Evolutionary conservation across 2,888 invertebrate species (phyloP).

Genomic region (Nymphalis c-album): DNA sequence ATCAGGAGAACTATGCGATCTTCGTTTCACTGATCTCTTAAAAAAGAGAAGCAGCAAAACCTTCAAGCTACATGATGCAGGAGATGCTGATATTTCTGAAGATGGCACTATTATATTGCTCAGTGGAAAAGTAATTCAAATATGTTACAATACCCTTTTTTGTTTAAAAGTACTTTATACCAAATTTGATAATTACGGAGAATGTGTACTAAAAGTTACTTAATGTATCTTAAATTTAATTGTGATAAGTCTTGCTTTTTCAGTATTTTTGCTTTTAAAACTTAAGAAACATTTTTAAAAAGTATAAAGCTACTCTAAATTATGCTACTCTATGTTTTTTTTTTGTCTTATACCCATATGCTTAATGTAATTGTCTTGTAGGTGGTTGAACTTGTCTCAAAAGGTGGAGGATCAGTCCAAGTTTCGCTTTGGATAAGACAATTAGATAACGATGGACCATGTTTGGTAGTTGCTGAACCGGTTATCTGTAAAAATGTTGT

Average conservation of each 20-base stretch:
- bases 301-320: no score
- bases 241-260: no score
- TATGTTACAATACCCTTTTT: no score
- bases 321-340: no score
- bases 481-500: conserved; percentile 83
- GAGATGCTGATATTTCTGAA: conserved; percentile 76
- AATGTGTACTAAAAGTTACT: no score
- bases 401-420: conserved; percentile 79
- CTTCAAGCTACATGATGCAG: conserved; percentile 73
- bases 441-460: conserved; percentile 80
- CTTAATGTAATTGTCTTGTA: conserved; percentile 43
- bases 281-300: no score
- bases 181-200: no score
- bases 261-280: no score
- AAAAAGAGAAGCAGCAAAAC: conserved; percentile 75
- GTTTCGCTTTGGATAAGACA: conserved; percentile 85
- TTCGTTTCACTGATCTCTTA: conserved; percentile 77
- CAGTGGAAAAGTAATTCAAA: conserved; percentile 82
- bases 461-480: conserved; percentile 84
- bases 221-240: no score
- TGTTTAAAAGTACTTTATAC: background rate
- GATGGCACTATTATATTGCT: conserved; percentile 83
- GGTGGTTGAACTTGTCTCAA: conserved; percentile 83
- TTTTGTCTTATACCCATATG: no score
- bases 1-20: conserved; percentile 76